Base-by-base conservation (phyloP, 2,888 invertebrate genomes). In the Chromoteleia sp. region DNA sequence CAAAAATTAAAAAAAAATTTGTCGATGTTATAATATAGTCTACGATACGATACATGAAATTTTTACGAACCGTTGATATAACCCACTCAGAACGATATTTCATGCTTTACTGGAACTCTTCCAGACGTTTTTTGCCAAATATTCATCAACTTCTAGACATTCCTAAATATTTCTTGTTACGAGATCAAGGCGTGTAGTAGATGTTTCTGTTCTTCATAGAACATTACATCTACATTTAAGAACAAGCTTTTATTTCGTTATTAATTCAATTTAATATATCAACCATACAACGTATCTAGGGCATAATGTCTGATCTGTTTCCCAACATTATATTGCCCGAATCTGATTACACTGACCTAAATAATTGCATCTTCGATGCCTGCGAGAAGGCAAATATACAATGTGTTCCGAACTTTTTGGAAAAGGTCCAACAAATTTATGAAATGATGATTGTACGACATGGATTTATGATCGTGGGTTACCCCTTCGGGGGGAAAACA, bases 331-430 rank as follows among this genome's bases (percentile, higher is more conserved):
- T 88, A 0, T 89, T 94, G 4, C 92, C 93, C 89, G 93, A 93
- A 81, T 95, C 98, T 0, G 98, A 98, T 86, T 96, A 98, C 88
- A 95, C 94, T 0, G 91, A 95, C 10, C 93, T 97, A 82, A 94
- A 96, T 82, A 92, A 93, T 29, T 95, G 95, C 6, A 92, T 94
- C 86, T 92, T 92, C 56, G 94, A 96, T 86, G 94, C 94, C 0
- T 97, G 97, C 85, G 93, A 92, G 0, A 92, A 92, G 14, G 94
- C 94, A 63, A 98, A 98, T 88, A 93, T 98, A 25, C 98, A 98
- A 91, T 95, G 96, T 79, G 96, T 96, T 0, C 88, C 92, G 7
- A 91, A 92, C 83, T 94, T 94, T 89, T 85, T 94, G 30, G 93
- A 93, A 70, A 94, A 94, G 89, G 92, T 94, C 39, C 93, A 94